These are phyloP conservation scores for Agrotis puta DNA, from an alignment of 2,888 invertebrate species.

Conservation along the genomic window DNA sequence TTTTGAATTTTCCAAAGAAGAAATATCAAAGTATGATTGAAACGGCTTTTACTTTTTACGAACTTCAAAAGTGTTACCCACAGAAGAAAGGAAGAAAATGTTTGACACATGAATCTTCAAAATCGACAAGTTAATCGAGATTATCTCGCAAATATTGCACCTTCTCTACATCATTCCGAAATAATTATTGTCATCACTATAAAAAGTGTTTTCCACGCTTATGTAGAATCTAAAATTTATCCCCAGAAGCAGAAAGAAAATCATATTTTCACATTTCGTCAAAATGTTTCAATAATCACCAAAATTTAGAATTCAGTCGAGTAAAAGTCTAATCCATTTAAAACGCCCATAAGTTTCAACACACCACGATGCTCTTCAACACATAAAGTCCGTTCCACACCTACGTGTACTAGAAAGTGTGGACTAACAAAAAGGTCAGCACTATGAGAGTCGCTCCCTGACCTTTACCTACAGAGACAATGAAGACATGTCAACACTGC, in stretches of 20 bases:
- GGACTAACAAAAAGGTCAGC: constrained; percentile 28
- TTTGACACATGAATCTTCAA: background rate
- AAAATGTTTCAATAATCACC: background rate
- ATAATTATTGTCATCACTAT: background rate
- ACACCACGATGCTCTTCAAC: background rate
- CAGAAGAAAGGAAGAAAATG: background rate
- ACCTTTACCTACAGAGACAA: constrained; percentile 60
- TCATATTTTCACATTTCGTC: background rate
- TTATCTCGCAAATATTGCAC: background rate
- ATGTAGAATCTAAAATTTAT: background rate
- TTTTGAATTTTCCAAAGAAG: background rate
- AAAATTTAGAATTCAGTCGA: background rate
- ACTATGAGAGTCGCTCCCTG: constrained; percentile 23
- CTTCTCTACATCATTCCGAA: background rate
- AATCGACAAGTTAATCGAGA: background rate
- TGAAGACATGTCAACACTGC: constrained; percentile 47
- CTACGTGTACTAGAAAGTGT: constrained; percentile 32
- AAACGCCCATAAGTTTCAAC: background rate
- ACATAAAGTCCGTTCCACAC: constrained; percentile 25
- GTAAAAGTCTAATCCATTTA: background rate
- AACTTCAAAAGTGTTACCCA: too few relatives aligned
- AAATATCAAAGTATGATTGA: too few relatives aligned
- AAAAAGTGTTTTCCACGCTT: background rate
- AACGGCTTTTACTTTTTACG: too few relatives aligned
- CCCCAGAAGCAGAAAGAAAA: background rate